A percentile compares a stretch with the other conserved stretches of the same genome.
These are phyloP conservation scores for Dicycla oo DNA, from an alignment of 2,888 invertebrate genomes.

Conservation along the genomic window DNA sequence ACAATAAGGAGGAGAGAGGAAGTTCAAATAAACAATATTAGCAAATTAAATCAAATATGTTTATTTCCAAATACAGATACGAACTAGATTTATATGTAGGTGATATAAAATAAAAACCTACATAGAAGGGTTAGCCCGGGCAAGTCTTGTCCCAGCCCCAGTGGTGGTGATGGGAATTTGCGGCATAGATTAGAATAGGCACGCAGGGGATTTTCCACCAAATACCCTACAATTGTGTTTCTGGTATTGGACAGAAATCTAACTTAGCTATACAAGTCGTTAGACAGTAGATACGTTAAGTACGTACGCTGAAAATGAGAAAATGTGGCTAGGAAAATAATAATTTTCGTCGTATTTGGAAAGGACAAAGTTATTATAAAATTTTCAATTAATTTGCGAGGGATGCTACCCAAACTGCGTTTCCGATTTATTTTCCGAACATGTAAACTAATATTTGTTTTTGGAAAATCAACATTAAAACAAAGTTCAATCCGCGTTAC, in stretches of 20 bases:
- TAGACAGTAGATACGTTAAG: too few relatives aligned
- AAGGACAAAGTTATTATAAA: constrained; percentile 11
- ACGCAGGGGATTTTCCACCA: constrained; percentile 18
- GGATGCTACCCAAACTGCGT: background rate
- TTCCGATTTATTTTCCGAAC: background rate
- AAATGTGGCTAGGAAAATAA: background rate
- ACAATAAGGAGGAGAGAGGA: too few relatives aligned
- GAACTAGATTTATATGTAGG: background rate
- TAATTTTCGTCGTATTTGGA: background rate
- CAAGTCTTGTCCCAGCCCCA: background rate
- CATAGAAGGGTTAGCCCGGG: background rate
- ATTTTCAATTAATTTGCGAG: constrained; percentile 19
- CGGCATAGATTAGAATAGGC: constrained; percentile 34
- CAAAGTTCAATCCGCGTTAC: background rate
- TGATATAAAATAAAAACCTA: background rate
- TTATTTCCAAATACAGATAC: background rate
- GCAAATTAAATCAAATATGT: background rate
- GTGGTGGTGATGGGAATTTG: background rate
- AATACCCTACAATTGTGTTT: constrained; percentile 3
- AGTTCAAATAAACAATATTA: background rate
- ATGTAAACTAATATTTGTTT: background rate
- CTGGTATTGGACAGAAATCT: background rate
- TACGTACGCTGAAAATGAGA: too few relatives aligned
- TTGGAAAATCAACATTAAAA: background rate
- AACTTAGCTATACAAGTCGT: background rate